phyloP scores from a whole-genome alignment of 2,888 invertebrate genomes.

The Exephanes ischioxanthus region DNA sequence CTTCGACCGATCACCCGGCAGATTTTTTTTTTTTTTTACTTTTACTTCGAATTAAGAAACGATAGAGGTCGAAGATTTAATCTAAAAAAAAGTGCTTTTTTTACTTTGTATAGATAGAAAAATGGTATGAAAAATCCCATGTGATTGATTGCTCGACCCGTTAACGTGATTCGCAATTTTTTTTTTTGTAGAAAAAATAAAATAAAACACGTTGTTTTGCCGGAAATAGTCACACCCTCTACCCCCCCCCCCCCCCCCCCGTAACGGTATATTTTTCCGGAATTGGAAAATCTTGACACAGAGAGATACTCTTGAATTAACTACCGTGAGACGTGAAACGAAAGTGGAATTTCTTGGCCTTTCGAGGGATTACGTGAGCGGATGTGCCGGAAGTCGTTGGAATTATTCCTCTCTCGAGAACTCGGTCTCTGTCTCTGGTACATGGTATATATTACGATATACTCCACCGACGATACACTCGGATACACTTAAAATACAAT shows the following conservation, averaged over 20 bases:
- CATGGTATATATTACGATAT: conserved; percentile 57
- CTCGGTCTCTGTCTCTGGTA: not conserved
- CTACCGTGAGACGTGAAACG: conserved; percentile 40
- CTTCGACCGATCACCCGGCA: no score
- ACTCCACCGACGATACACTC: conserved; percentile 65
- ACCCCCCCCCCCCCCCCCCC: no score
- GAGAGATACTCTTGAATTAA: conserved; percentile 45
- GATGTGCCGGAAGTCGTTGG: conserved; percentile 13
- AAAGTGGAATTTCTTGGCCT: not conserved
- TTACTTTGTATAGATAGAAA: no score
- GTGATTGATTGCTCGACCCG: no score
- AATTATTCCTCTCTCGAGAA: conserved; percentile 1
- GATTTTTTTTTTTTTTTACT: not conserved
- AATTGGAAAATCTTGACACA: conserved; percentile 14
- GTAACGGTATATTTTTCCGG: not conserved
- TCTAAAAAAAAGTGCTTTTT: no score
- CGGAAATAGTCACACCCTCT: no score
- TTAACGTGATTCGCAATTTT: no score
- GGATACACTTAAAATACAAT: conserved; percentile 63
- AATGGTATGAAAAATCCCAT: no score
- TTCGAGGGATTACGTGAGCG: conserved; percentile 11
- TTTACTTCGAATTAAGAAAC: not conserved
- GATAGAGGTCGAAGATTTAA: no score
- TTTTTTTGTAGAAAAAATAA: no score
- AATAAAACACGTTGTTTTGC: no score